Evolutionary conservation across 2,797 vertebrate species (phyloP), one percentile per base, ranked within the genome.

Genomic region (Acipenser transmontanus): DNA sequence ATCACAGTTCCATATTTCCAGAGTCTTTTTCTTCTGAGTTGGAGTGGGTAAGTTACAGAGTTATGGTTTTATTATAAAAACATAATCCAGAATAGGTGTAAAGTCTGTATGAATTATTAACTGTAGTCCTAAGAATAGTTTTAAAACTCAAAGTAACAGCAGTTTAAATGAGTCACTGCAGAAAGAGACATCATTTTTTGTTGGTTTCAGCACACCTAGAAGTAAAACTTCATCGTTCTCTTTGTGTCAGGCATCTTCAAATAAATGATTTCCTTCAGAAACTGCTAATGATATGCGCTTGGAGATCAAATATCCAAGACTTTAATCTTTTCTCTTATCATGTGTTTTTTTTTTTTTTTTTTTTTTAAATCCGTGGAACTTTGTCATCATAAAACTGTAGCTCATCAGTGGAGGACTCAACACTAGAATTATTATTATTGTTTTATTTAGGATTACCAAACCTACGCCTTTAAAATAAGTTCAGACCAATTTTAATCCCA

Each of bases 1-100:
- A 70, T 64, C 77, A 82, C 82, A 83, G 80, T 77, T 74, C 76
- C 73, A 76, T 80, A 80, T 87, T 79, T 81, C 73, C 77, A 83
- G 76, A 73, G 75, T 12, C 71, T 57, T 64, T 72, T 71, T 77
- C 64, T 71, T 71, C 68, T 59, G 73, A 71, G 77, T 69, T 70
- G 67, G 71, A 51, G 66, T 76, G 75, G 62, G 60, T 69, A 62
- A 51, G 65, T 65, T 34, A 60, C 56, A 80, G 75, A 76, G 66
- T 51, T 68, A 61, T 59, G 68, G 72, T 72, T 34, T 77, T 70
- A 73, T 77, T 72, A 79, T 65, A 68, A 74, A 76, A 74, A 68
- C 66, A 71, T 66, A 66, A 65, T 75, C 57, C 66, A 68, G 73
- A 75, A 69, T 69, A 71, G 66, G 77, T 73, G 68, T 69, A 70